Evolutionary conservation across 2,113 vertebrate genomes (phyloP).

Genomic region (Epinephelus fuscoguttatus): DNA sequence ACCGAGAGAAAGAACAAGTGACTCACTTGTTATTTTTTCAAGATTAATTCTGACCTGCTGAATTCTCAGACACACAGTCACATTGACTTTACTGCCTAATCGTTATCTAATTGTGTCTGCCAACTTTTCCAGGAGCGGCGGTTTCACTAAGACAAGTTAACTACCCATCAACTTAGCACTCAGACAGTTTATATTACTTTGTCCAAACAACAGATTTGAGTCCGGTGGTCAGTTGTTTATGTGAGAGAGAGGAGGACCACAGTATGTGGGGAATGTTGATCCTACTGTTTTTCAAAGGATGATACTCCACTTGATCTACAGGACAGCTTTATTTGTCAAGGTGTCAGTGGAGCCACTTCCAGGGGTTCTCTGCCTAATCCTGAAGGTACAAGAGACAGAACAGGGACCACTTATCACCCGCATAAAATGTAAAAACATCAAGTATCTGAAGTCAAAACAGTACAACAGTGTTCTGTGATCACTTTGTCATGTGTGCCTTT

Average conservation of each 20-base stretch:
- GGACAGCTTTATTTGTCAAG: conserved; percentile 47
- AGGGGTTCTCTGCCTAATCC: conserved; percentile 34
- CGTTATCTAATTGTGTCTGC: conserved; percentile 10
- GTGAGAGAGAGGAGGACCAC: conserved; percentile 6
- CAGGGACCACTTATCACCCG: background rate
- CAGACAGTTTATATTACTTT: conserved; percentile 23
- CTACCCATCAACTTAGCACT: background rate
- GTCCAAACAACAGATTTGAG: conserved; percentile 41
- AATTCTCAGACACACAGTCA: conserved; percentile 28
- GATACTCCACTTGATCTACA: conserved; percentile 23
- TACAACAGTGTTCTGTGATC: background rate
- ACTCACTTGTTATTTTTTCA: conserved; percentile 13
- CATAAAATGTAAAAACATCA: background rate
- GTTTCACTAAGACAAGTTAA: conserved; percentile 1
- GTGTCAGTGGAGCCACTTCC: conserved; percentile 43
- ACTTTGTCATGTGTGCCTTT: conserved; percentile 1
- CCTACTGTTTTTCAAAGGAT: conserved; percentile 41
- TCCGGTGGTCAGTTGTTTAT: conserved; percentile 35
- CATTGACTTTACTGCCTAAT: background rate
- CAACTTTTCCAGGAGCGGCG: background rate
- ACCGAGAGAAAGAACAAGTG: conserved; percentile 14
- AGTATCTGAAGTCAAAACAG: background rate
- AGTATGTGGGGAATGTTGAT: conserved; percentile 56
- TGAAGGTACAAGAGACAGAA: background rate
- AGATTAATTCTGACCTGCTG: background rate